phyloP scores from a whole-genome alignment of 2,888 invertebrate genomes.

The Pseudococcus longispinus region DNA sequence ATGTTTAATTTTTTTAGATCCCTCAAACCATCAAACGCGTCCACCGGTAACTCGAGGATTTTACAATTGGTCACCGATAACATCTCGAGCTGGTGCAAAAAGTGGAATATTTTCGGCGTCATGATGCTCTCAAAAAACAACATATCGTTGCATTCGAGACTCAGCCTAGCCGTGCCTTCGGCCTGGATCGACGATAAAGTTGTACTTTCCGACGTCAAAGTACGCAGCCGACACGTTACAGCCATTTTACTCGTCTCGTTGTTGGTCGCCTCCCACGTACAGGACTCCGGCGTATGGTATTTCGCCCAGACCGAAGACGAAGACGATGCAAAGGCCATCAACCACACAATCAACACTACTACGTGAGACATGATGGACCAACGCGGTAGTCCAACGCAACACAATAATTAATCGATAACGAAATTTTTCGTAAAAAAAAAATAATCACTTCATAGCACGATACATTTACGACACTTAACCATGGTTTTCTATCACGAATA shows the following conservation, averaged over 20 bases:
- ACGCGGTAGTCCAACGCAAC: conserved; percentile 1
- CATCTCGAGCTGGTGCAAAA: conserved; percentile 77
- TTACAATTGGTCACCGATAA: conserved; percentile 81
- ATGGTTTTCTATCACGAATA: conserved; percentile 8
- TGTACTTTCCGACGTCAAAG: conserved; percentile 70
- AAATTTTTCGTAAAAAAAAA: background rate
- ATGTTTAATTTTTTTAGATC: conserved; percentile 80
- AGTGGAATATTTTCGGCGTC: conserved; percentile 74
- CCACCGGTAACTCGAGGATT: conserved; percentile 75
- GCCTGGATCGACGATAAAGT: conserved; percentile 71
- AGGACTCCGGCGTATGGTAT: conserved; percentile 52
- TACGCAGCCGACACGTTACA: conserved; percentile 74
- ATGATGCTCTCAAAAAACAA: conserved; percentile 81
- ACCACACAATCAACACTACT: background rate
- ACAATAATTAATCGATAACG: background rate
- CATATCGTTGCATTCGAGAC: conserved; percentile 79
- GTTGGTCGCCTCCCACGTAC: conserved; percentile 59
- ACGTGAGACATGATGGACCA: conserved; percentile 7
- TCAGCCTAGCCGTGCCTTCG: conserved; percentile 76
- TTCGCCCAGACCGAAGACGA: conserved; percentile 21
- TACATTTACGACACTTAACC: conserved; percentile 27
- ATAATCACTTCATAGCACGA: conserved; percentile 28
- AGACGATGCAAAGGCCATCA: background rate
- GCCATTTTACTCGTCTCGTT: conserved; percentile 64
- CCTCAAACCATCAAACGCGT: conserved; percentile 80